phyloP scores from a whole-genome alignment of 2,113 vertebrate species.

The Raja brachyura region DNA sequence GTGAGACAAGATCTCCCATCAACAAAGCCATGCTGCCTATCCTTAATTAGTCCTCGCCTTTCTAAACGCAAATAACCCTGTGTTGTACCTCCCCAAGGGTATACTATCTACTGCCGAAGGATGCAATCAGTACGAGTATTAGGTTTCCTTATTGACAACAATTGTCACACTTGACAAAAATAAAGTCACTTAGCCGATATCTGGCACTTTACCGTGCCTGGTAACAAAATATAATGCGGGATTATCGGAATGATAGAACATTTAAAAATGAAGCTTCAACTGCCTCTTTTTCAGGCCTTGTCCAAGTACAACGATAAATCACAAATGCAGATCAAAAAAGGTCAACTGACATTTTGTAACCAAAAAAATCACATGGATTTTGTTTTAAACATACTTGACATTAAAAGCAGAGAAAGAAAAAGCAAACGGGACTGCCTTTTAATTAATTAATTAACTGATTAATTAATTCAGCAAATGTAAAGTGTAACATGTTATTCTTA shows the following conservation, averaged over 20 bases:
- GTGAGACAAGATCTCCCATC: too few species aligned
- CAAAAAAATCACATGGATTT: background rate
- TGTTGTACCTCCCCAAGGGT: background rate
- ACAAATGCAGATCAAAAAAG: background rate
- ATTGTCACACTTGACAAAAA: background rate
- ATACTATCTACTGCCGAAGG: background rate
- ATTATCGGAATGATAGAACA: background rate
- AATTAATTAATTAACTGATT: background rate
- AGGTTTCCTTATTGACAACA: background rate
- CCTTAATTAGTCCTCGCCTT: too few species aligned
- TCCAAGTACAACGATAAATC: background rate
- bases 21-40: too few species aligned
- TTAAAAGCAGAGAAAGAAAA: background rate
- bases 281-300: background rate
- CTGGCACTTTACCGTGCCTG: background rate
- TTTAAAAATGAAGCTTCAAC: background rate
- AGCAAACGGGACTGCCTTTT: conserved; percentile 16
- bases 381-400: conserved; percentile 10
- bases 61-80: too few species aligned
- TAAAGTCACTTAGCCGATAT: background rate
- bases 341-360: background rate
- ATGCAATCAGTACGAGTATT: background rate
- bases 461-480: conserved; percentile 13
- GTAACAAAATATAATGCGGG: background rate
- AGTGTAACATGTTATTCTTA: conserved; percentile 8